Evolutionary conservation across 2,797 vertebrate genomes (phyloP), one percentile per base, ranked within the genome.

Genomic region (Hephaestus fuliginosus): DNA sequence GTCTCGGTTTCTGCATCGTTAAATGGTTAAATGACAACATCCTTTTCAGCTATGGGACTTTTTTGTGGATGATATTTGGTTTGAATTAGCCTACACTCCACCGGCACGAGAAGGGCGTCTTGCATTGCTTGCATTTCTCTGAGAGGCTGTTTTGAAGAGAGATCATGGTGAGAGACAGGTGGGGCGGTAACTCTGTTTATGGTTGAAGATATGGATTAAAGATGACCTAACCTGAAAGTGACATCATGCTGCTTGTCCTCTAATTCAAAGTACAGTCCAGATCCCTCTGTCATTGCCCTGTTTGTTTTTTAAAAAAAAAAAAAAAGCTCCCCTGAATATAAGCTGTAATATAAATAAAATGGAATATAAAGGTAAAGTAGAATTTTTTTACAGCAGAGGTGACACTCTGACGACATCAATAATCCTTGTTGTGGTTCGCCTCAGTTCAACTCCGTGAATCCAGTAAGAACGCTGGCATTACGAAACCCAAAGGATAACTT

Each of bases 81-180:
- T 81, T 51, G 61, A 86, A 76, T 83, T 71, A 61, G 60, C 66
- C 49, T 57, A 17, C 22, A 33, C 22, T 79, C 61, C 41, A 51
- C 1, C 7, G 43, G 60, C 55, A 66, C 41, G 58, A 73, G 55
- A 66, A 48, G 52, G 53, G 43, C 48, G 57, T 57, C 43, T 58
- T 63, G 56, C 66, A 53, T 43, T 68, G 56, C 83, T 81, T 77
- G 85, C 36, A 2, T 55, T 44, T 70, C 56, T 56, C 61, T 28
- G 5, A 60, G 48, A 87, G 86, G 87, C 89, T 90, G 88, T 84
- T 90, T 84, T 92, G 82, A 90, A 91, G 89, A 80, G 71, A 82
- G 58, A 67, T 78, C 25, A 25, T 25, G 25, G 25, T 25, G 36
- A 58, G 33, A 52, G 41, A 12, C 55, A 46, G 74, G 73, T 57